Base-by-base conservation (phyloP, 2,888 invertebrate species). In the Drosophila histrio region DNA sequence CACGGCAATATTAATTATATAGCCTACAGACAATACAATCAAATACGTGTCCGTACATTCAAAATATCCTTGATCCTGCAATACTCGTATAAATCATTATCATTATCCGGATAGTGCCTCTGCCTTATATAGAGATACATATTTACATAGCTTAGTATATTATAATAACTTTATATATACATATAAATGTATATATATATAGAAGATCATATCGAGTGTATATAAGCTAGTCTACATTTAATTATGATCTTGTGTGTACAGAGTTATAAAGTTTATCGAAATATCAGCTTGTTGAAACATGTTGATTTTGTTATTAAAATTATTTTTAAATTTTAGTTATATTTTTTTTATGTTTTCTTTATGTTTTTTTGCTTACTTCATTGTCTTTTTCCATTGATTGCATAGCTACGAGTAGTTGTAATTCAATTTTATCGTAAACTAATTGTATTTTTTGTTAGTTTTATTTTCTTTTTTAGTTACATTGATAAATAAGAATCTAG, bases 361-460 rank as follows among this genome's bases (percentile, higher is more conserved):
- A 26, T 56, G 26, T 44, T 47, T 49, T 43, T 39, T 63, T 67
- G 38, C 57, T 79, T 75, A 68, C 87, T 83, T 87, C 82, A 83
- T 87, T 87, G 79, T 83, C 88, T 87, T 83, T 80, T 83, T 87
- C 83, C 88, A 84, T 84, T 84, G 84, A 86, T 84, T 84, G 84
- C 87, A 88, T 84, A 87, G 70, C 88, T 84, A 84, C 63, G 59
- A 66, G 19, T 83, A 73, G 66, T 83, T 70, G 66, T 54, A 56
- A 41, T 56, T 46, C 32, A 13, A 7, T 26, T 38, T 41, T 22
- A 11, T 24, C 24, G 13, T 15, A 24, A 43, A 24, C 43, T 26
- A 15, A 21, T 52, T 46, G 9, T 19, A n/a, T 30, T 32, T 4
- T 53, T 41, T 2, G 34, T 44, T 32, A 22, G 43, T 17, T 36